phyloP scores from a whole-genome alignment of 2,113 vertebrate genomes.

The Cairina moschata region DNA sequence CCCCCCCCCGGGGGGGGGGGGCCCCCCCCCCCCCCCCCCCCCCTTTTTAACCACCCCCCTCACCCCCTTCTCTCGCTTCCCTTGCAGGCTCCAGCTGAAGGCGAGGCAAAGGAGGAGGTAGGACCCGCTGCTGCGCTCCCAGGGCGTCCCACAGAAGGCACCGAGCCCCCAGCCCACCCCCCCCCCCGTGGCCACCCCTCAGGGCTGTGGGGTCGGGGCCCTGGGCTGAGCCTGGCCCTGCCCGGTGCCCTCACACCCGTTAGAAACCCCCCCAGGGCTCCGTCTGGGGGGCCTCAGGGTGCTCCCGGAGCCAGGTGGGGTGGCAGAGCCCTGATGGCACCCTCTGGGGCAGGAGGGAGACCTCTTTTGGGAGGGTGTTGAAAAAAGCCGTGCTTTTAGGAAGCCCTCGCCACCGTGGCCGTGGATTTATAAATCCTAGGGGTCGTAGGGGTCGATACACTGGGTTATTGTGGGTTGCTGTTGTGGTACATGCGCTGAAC shows the following conservation, averaged over 20 bases:
- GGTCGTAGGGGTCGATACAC: accelerated
- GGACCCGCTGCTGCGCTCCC: constrained; percentile 11
- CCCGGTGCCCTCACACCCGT: no score
- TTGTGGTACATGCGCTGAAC: neutral
- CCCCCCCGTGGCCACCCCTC: no score
- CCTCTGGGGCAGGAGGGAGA: neutral
- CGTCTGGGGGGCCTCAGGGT: no score
- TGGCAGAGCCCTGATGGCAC: neutral
- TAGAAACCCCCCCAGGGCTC: no score
- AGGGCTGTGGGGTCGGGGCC: neutral
- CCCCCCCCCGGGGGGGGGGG: neutral
- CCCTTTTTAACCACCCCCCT: neutral
- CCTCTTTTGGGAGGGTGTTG: neutral
- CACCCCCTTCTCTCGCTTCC: neutral
- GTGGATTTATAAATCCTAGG: neutral
- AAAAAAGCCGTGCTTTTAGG: neutral
- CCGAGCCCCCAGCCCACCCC: accelerated
- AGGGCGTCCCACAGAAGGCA: neutral
- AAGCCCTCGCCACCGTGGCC: accelerated
- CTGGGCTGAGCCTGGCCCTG: neutral
- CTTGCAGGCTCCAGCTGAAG: constrained; percentile 80
- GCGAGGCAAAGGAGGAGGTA: constrained; percentile 89
- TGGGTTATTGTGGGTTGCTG: neutral
- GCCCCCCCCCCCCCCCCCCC: neutral
- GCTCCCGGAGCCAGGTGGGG: no score